A percentile compares a stretch with the other conserved stretches of the same genome.
Conservation (phyloP, 2,888 invertebrate species). For the Pandemis cinnamomeana region DNA sequence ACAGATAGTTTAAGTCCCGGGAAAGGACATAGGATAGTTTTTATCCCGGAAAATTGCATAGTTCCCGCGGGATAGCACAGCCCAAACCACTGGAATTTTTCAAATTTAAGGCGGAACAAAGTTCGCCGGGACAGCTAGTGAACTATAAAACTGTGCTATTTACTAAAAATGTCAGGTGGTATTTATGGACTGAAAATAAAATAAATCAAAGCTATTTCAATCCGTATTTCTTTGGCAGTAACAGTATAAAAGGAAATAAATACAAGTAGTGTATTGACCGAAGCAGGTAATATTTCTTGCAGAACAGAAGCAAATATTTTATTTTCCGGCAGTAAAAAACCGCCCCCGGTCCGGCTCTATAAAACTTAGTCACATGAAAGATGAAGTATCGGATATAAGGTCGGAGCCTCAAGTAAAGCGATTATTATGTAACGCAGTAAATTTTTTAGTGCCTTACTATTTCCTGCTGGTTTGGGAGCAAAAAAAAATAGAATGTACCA, state of each 20-base stretch:
- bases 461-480: too few species aligned
- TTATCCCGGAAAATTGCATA: too few species aligned
- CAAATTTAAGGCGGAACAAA: too few species aligned
- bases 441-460: too few species aligned
- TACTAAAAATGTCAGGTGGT: too few species aligned
- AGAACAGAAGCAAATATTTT: slow-evolving; percentile 38
- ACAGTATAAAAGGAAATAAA: slow-evolving; percentile 17
- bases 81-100: too few species aligned
- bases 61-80: too few species aligned
- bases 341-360: slow-evolving; percentile 25
- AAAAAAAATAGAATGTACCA: too few species aligned
- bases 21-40: too few species aligned
- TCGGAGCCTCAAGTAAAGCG: slow-evolving; percentile 13
- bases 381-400: slow-evolving; percentile 34
- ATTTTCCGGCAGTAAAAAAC: slow-evolving; percentile 35
- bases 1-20: too few species aligned
- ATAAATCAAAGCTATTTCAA: not conserved
- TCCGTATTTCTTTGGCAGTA: not conserved
- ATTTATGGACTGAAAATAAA: not conserved
- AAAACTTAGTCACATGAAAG: slow-evolving; percentile 41
- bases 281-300: slow-evolving; percentile 37
- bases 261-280: slow-evolving; percentile 11
- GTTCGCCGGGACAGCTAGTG: too few species aligned
- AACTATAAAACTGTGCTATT: too few species aligned
- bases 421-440: not conserved